Evolutionary conservation across 1,140 invertebrate genomes (phyloP).

Genomic region (Drosophila paulistorum): DNA sequence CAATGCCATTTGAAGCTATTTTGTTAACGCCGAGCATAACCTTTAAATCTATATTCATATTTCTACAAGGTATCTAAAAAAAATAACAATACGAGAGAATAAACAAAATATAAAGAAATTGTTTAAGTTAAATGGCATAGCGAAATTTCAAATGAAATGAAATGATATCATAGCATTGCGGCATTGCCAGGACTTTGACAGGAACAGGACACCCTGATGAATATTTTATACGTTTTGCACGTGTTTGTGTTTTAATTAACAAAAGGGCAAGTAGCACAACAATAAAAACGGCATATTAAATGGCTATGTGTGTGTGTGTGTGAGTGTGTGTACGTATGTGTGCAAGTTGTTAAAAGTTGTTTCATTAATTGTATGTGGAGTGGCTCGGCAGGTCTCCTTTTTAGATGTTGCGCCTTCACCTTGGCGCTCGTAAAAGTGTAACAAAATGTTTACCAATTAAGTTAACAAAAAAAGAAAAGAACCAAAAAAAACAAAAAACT

Average conservation of each 20-base stretch:
- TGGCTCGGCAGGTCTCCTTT: conserved; percentile 34
- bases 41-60: background rate
- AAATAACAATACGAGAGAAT: conserved; percentile 13
- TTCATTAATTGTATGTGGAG: conserved; percentile 50
- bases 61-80: conserved; percentile 9
- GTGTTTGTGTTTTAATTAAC: conserved; percentile 82
- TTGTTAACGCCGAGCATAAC: background rate
- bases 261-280: conserved; percentile 61
- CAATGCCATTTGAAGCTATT: background rate
- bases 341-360: conserved; percentile 53
- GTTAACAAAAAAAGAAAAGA: conserved; percentile 57
- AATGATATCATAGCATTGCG: conserved; percentile 9
- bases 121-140: conserved; percentile 1
- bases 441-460: conserved; percentile 82
- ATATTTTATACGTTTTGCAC: conserved; percentile 74
- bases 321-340: conserved; percentile 19
- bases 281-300: conserved; percentile 76
- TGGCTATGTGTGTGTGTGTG: conserved; percentile 17
- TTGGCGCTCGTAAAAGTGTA: conserved; percentile 73
- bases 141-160: conserved; percentile 19
- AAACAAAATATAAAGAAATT: conserved; percentile 10
- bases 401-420: conserved; percentile 56
- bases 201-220: conserved; percentile 49
- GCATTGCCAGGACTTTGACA: conserved; percentile 16
- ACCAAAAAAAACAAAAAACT: background rate